phyloP scores from a whole-genome alignment of 2,797 vertebrate genomes.

The Thunnus albacares region DNA sequence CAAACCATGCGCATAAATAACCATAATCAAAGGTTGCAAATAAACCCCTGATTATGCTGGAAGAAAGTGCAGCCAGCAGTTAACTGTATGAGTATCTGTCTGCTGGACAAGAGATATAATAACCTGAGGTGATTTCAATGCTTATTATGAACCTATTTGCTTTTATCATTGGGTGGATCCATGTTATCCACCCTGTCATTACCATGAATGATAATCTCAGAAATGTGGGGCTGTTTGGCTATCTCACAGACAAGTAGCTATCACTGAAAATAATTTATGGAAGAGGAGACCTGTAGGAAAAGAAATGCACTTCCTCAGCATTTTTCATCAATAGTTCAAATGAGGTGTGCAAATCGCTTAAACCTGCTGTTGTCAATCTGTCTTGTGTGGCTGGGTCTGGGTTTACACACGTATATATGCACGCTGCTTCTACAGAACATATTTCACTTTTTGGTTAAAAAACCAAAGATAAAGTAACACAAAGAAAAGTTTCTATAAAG shows the following conservation, averaged over 20 bases:
- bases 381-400: neutral
- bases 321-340: constrained; percentile 4
- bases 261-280: constrained; percentile 34
- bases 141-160: constrained; percentile 71
- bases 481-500: neutral
- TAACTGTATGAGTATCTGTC: constrained; percentile 71
- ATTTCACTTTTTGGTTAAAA: neutral
- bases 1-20: constrained; percentile 51
- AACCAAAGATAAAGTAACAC: neutral
- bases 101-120: constrained; percentile 74
- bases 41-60: constrained; percentile 70
- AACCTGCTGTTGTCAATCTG: constrained; percentile 43
- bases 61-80: constrained; percentile 64
- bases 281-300: neutral
- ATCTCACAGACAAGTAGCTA: constrained; percentile 25
- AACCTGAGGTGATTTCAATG: constrained; percentile 60
- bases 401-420: neutral
- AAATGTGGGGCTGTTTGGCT: constrained; percentile 45
- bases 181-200: constrained; percentile 59
- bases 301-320: constrained; percentile 9
- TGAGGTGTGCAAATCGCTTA: constrained; percentile 29
- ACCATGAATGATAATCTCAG: constrained; percentile 54
- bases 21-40: constrained; percentile 68
- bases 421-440: too few relatives aligned
- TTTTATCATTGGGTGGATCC: constrained; percentile 74